Percentiles rank a stretch among this genome's conserved stretches.
Conservation (phyloP, 1,140 invertebrate genomes). For the Semibalanus balanoides region DNA sequence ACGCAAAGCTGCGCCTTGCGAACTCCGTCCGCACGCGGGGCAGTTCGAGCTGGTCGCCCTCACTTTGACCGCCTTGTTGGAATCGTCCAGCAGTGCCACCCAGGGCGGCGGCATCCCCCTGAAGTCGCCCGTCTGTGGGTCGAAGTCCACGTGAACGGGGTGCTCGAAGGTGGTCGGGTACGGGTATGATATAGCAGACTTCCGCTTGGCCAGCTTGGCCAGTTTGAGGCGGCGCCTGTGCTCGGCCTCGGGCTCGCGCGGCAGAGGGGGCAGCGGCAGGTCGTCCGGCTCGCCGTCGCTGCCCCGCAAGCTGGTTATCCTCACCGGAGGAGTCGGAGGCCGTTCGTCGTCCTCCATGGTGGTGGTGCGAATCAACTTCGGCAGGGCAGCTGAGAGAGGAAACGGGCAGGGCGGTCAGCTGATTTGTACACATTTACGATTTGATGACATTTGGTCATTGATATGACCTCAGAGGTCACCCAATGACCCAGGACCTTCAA, state of each 20-base stretch:
- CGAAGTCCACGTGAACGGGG: slow-evolving; percentile 93
- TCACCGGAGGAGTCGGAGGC: slow-evolving; percentile 87
- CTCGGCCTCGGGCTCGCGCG: slow-evolving; percentile 83
- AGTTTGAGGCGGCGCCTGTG: slow-evolving; percentile 53
- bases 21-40: too few relatives aligned
- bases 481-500: too few relatives aligned
- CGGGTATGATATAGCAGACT: slow-evolving; percentile 95
- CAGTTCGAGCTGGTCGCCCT: too few relatives aligned
- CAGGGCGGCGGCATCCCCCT: slow-evolving; percentile 97
- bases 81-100: slow-evolving; percentile 83
- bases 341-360: slow-evolving; percentile 43
- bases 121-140: slow-evolving; percentile 94
- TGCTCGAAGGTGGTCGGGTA: slow-evolving; percentile 99
- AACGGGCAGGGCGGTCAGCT: too few relatives aligned
- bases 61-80: too few relatives aligned
- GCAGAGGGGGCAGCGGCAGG: slow-evolving; percentile 45
- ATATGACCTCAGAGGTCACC: too few relatives aligned
- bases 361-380: background rate
- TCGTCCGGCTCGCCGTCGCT: background rate
- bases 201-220: slow-evolving; percentile 44
- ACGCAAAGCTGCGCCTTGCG: too few relatives aligned
- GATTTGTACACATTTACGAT: too few relatives aligned
- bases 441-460: too few relatives aligned
- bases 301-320: slow-evolving; percentile 53
- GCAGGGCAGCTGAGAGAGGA: too few relatives aligned